phyloP scores from a whole-genome alignment of 1,140 invertebrate genomes.

The Drosophila rhopaloa region DNA sequence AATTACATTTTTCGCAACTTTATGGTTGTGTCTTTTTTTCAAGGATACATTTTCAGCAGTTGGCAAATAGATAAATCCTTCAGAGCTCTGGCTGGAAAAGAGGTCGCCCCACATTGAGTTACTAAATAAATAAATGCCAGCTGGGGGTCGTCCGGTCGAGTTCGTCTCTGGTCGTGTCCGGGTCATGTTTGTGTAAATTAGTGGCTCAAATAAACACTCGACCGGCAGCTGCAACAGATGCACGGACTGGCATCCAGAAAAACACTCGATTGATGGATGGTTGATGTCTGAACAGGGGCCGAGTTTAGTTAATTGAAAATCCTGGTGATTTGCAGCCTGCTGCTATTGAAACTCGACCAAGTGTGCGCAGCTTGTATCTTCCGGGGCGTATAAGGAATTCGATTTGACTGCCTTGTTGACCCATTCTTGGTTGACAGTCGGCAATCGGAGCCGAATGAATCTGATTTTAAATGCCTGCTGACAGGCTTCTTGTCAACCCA shows the following conservation, averaged over 20 bases:
- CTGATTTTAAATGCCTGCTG: slow-evolving; percentile 41
- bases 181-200: slow-evolving; percentile 61
- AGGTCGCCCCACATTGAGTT: slow-evolving; percentile 44
- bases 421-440: slow-evolving; percentile 48
- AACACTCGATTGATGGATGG: slow-evolving; percentile 41
- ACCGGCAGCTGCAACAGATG: slow-evolving; percentile 23
- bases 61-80: slow-evolving; percentile 57
- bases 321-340: slow-evolving; percentile 30
- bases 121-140: slow-evolving; percentile 63
- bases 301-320: slow-evolving; percentile 47
- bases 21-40: slow-evolving; percentile 21
- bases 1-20: slow-evolving; percentile 9
- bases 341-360: slow-evolving; percentile 9
- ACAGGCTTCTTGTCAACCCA: slow-evolving; percentile 30
- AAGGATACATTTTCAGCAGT: slow-evolving; percentile 37
- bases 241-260: slow-evolving; percentile 22
- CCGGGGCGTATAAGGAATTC: slow-evolving; percentile 3
- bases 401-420: slow-evolving; percentile 40
- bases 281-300: slow-evolving; percentile 9
- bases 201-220: slow-evolving; percentile 50
- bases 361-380: neutral
- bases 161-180: slow-evolving; percentile 6
- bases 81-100: slow-evolving; percentile 14
- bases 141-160: slow-evolving; percentile 34
- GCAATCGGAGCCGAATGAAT: slow-evolving; percentile 33